Percentiles rank a stretch among this genome's conserved stretches.
phyloP scores from a whole-genome alignment of 2,888 invertebrate species.

The Dryobota labecula region DNA sequence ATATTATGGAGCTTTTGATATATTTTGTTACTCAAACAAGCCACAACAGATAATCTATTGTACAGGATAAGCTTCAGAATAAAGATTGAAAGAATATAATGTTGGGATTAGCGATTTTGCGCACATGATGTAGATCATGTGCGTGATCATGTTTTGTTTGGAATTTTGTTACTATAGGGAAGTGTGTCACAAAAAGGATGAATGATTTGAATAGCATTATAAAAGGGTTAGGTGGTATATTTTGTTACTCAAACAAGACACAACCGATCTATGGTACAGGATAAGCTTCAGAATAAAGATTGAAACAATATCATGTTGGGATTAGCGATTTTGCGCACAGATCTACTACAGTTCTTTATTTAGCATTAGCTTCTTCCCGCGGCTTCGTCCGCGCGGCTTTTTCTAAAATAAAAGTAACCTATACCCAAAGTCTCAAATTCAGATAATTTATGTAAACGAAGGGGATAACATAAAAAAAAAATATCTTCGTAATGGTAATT shows the following conservation, averaged over 20 bases:
- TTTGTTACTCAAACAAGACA: neutral
- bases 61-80: neutral
- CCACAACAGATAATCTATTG: neutral
- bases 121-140: no score
- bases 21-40: neutral
- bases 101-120: neutral
- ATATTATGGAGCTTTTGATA: neutral
- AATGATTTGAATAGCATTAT: neutral
- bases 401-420: no score
- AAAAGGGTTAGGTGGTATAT: neutral
- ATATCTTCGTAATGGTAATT: no score
- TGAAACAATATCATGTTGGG: neutral
- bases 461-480: no score
- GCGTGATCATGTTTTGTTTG: neutral
- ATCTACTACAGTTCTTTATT: neutral
- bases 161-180: conserved; percentile 1
- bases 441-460: no score
- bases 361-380: no score
- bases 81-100: neutral
- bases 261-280: neutral
- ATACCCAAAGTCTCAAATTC: no score
- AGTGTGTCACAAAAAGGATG: conserved; percentile 1
- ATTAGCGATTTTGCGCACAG: neutral
- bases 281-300: neutral
- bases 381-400: no score